Evolutionary conservation across 2,888 invertebrate species (phyloP).

Genomic region (Cylindroiulus punctatus): DNA sequence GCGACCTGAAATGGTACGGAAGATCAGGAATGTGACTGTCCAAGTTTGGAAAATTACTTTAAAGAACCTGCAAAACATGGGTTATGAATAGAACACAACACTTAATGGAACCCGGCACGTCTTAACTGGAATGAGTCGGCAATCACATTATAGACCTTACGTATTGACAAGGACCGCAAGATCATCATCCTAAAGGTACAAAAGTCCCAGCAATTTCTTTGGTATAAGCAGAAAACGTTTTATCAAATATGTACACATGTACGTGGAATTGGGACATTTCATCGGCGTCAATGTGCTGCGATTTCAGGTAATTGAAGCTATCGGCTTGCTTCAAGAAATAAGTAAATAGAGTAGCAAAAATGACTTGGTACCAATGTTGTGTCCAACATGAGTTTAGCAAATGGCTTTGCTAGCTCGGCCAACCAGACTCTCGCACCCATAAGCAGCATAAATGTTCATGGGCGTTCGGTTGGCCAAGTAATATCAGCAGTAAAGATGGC

Average conservation of each 20-base stretch:
- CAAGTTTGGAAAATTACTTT: too few relatives aligned
- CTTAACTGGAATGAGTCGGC: not conserved
- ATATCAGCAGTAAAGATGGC: not conserved
- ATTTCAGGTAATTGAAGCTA: not conserved
- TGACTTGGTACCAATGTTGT: not conserved
- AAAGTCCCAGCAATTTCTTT: not conserved
- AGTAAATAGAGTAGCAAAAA: not conserved
- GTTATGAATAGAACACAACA: too few relatives aligned
- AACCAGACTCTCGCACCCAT: not conserved
- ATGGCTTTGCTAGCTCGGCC: not conserved
- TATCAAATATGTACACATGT: not conserved
- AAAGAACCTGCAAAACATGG: too few relatives aligned
- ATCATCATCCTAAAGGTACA: not conserved
- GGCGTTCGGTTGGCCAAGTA: not conserved
- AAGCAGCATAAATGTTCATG: not conserved
- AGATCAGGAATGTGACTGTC: too few relatives aligned
- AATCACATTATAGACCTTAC: not conserved
- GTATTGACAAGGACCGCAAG: not conserved
- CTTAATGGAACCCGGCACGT: not conserved
- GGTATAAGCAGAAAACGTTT: constrained; percentile 6
- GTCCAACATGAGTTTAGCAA: not conserved
- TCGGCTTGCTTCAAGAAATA: not conserved
- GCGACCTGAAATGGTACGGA: too few relatives aligned
- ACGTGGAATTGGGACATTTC: not conserved
- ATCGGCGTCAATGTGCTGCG: not conserved